A percentile compares a stretch with the other conserved stretches of the same genome.
phyloP scores from a whole-genome alignment of 2,888 invertebrate species.

The Rambutsinella grinnellia region DNA sequence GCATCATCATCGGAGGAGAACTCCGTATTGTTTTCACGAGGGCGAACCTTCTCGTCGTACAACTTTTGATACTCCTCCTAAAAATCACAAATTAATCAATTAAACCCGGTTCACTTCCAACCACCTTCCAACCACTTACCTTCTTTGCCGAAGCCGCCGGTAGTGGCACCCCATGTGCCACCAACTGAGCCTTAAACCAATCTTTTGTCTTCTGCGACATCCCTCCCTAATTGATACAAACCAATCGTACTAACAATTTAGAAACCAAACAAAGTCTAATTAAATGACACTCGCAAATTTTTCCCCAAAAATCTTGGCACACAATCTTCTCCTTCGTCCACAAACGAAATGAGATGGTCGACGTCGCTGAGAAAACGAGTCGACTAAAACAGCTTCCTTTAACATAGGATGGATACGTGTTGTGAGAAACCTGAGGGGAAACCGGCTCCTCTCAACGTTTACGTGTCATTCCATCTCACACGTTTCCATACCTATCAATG shows the following conservation, averaged over 20 bases:
- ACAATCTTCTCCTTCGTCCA: not conserved
- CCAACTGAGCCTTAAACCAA: conserved; percentile 53
- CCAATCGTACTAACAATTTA: no score
- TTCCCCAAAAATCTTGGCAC: not conserved
- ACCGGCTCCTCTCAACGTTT: not conserved
- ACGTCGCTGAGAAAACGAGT: not conserved
- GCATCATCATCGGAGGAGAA: conserved; percentile 9
- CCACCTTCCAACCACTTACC: conserved; percentile 13
- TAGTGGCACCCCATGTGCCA: conserved; percentile 51
- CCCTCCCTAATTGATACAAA: no score
- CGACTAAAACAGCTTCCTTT: not conserved
- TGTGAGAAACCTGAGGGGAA: not conserved
- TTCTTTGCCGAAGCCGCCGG: conserved; percentile 54
- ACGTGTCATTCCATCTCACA: not conserved
- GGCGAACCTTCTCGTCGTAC: conserved; percentile 58
- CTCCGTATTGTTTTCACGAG: conserved; percentile 20
- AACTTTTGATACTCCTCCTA: conserved; percentile 60
- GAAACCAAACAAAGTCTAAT: no score
- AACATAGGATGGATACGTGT: not conserved
- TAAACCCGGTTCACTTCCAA: not conserved
- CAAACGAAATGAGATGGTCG: not conserved
- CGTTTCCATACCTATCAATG: no score
- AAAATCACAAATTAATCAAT: conserved; percentile 4
- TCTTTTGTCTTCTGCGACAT: conserved; percentile 55
- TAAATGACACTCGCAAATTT: not conserved